Evolutionary conservation across 2,888 invertebrate genomes (phyloP).

Genomic region (Chirona hameri): DNA sequence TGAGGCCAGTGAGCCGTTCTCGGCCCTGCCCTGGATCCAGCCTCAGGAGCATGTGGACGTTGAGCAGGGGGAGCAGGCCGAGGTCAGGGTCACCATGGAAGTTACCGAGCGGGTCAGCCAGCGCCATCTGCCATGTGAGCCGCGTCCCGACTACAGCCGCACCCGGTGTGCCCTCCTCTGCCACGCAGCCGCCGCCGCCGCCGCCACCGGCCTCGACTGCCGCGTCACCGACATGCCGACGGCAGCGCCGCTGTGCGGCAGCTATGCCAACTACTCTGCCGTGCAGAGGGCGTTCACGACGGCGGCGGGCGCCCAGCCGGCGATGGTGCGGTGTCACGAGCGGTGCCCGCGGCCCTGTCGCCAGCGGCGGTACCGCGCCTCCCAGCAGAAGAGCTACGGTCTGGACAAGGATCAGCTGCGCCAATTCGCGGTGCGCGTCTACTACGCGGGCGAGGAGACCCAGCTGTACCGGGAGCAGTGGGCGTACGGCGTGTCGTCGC

Average conservation of each 20-base stretch:
- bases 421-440: not conserved
- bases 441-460: not conserved
- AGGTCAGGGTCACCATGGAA: not conserved
- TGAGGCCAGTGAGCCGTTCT: not conserved
- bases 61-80: not conserved
- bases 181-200: not conserved
- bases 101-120: not conserved
- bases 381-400: not conserved
- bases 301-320: not conserved
- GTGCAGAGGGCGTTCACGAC: not conserved
- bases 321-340: not conserved
- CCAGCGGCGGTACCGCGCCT: not conserved
- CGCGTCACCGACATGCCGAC: not conserved
- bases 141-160: not conserved
- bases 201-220: not conserved
- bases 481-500: not conserved
- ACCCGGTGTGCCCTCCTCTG: not conserved
- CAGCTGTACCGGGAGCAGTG: not conserved
- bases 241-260: not conserved
- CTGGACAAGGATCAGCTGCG: not conserved
- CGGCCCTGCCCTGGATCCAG: not conserved
- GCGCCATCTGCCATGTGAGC: not conserved
- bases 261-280: conserved; percentile 5
- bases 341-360: not conserved
- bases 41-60: not conserved